These are phyloP conservation scores for Oostethus manadensis DNA, from an alignment of 2,113 vertebrate genomes.

Conservation along the genomic window DNA sequence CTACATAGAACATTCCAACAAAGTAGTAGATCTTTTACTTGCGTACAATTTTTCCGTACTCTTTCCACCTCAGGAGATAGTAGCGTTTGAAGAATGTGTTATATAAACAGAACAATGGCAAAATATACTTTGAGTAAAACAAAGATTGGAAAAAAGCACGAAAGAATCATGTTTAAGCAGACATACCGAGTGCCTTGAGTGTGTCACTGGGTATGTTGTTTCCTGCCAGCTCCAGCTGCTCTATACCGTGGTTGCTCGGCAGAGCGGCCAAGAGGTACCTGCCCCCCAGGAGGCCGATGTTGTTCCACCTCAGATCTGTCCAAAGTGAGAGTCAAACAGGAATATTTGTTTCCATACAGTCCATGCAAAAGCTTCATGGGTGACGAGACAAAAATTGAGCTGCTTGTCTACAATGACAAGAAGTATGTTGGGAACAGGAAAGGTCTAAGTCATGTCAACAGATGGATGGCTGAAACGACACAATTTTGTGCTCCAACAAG, in stretches of 20 bases:
- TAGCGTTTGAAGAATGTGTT: neutral
- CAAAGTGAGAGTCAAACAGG: neutral
- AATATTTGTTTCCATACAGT: too few relatives aligned
- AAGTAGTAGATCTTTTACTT: too few relatives aligned
- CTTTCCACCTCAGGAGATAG: neutral
- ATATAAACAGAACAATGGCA: neutral
- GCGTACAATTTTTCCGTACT: neutral
- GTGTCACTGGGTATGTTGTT: constrained; percentile 88
- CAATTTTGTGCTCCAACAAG: too few relatives aligned
- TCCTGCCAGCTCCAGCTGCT: constrained; percentile 84
- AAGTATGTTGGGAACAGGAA: neutral
- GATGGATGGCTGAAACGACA: too few relatives aligned
- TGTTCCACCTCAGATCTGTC: constrained; percentile 94
- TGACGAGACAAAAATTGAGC: too few relatives aligned
- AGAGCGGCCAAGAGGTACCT: constrained; percentile 80
- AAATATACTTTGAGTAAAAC: neutral
- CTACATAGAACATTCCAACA: too few relatives aligned
- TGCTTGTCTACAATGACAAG: too few relatives aligned
- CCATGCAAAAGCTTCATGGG: too few relatives aligned
- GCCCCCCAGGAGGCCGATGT: constrained; percentile 86
- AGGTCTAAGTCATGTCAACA: too few relatives aligned
- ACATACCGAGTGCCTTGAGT: constrained; percentile 83
- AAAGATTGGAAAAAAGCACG: too few relatives aligned
- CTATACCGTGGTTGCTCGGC: constrained; percentile 78
- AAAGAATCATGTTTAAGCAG: neutral